Evolutionary conservation across 2,797 vertebrate species (phyloP), one percentile per base, ranked within the genome.

Genomic region (Hypotaenidia philippensis): DNA sequence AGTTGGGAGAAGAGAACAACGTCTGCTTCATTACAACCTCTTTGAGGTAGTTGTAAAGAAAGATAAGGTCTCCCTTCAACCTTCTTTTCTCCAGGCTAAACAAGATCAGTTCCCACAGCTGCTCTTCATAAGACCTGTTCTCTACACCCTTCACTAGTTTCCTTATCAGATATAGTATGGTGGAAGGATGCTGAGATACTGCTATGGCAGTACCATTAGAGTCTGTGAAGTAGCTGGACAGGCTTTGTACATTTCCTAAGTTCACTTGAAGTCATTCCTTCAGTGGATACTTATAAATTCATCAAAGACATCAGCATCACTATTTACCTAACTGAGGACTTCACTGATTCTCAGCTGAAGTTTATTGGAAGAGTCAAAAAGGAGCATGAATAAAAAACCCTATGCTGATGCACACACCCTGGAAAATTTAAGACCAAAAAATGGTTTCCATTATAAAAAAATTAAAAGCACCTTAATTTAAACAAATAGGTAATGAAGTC

Each of bases 311-410:
- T 53, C 87, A 94, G 53, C 76, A 61, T 81, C 93, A 89, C 47
- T 89, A 18, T 57, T 92, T 83, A 65, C 40, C n/a, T 68, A 90
- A 77, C 10, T 86, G 66, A 74, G 20, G 21, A 65, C 6, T 20
- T 76, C 74, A 80, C 32, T 97, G 55, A 79, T 92, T 86, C 87
- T 93, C 77, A 97, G 4, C 55, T 87, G 55, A 90, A 79, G 36
- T 4, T 71, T 36, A 29, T 82, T 41, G 11, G 34, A 59, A 94
- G 59, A 83, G 40, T 83, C 40, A 96, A 75, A 93, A 85, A 76
- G 5, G 41, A 81, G 3, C 32, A 20, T 66, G 27, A 87, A 12
- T 26, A 89, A 84, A 89, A 82, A 36, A 65, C n/a, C 6, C 55
- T 27, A 56, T n/a, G 27, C 17, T 60, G 20, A 52, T 56, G 8